Conservation (phyloP, 1,140 invertebrate species). For the Brachionus angularis region DNA sequence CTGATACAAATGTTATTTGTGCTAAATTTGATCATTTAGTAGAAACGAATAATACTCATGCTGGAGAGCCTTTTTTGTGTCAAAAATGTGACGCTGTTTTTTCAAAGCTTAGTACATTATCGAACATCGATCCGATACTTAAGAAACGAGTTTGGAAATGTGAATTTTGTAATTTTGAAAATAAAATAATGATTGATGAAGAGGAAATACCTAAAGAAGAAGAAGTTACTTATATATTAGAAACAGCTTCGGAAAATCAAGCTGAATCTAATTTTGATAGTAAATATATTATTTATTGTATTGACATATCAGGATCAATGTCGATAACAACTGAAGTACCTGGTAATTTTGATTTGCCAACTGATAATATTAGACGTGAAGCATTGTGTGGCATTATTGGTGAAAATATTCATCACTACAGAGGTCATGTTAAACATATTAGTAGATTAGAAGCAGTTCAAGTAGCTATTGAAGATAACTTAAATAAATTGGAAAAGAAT, state of each 20-base stretch:
- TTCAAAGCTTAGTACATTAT: conserved; percentile 49
- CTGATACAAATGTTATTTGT: conserved; percentile 54
- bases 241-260: conserved; percentile 48
- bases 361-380: conserved; percentile 50
- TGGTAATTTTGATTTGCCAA: conserved; percentile 48
- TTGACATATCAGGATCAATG: conserved; percentile 57
- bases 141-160: conserved; percentile 52
- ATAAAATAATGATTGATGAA: conserved; percentile 50
- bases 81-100: conserved; percentile 49
- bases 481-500: conserved; percentile 50
- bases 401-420: conserved; percentile 47
- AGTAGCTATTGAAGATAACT: conserved; percentile 55
- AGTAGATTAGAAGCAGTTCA: conserved; percentile 51
- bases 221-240: conserved; percentile 54
- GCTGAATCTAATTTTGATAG: conserved; percentile 50
- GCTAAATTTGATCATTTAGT: conserved; percentile 51
- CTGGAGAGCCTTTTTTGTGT: conserved; percentile 52
- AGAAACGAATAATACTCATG: conserved; percentile 52
- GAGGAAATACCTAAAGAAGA: conserved; percentile 50
- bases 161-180: conserved; percentile 52
- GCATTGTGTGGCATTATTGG: conserved; percentile 30
- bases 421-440: conserved; percentile 48
- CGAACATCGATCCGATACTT: neutral
- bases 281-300: conserved; percentile 52
- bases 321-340: conserved; percentile 53